A percentile compares a stretch with the other conserved stretches of the same genome.
Conservation (phyloP, 2,797 vertebrate genomes). For the Carcharodon carcharias region DNA sequence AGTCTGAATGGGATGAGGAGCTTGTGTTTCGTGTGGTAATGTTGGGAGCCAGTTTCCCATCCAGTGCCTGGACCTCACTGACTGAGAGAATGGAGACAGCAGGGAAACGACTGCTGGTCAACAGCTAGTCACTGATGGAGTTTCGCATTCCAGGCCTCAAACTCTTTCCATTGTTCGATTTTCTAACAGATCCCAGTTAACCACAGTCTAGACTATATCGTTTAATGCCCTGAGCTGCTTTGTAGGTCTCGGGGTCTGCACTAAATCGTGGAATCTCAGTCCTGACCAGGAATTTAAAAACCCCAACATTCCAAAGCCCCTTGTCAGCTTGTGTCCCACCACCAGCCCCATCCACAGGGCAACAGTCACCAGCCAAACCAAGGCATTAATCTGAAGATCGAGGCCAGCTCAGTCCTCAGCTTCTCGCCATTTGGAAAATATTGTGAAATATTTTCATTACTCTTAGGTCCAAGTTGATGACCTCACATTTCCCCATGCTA, state of each 20-base stretch:
- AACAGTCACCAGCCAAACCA: background rate
- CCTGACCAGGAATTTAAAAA: background rate
- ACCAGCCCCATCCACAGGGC: background rate
- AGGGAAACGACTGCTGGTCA: background rate
- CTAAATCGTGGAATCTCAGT: background rate
- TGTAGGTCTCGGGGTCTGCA: too few relatives aligned
- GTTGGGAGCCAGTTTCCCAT: background rate
- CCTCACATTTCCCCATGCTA: background rate
- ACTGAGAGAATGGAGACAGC: background rate
- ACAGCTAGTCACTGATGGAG: background rate
- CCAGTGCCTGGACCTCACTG: background rate
- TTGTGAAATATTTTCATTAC: background rate
- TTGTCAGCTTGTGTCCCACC: background rate
- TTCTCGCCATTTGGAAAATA: background rate
- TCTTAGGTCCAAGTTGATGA: background rate
- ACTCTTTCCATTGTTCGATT: background rate
- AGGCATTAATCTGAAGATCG: background rate
- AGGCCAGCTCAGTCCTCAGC: background rate
- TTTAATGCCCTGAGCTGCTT: background rate
- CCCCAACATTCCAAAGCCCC: background rate
- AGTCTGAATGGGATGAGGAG: background rate
- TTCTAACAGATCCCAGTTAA: background rate
- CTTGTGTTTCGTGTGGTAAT: background rate
- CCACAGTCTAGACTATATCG: constrained; percentile 10
- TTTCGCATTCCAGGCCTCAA: background rate